phyloP scores from a whole-genome alignment of 2,113 vertebrate species.

The Dasyornis broadbenti region DNA sequence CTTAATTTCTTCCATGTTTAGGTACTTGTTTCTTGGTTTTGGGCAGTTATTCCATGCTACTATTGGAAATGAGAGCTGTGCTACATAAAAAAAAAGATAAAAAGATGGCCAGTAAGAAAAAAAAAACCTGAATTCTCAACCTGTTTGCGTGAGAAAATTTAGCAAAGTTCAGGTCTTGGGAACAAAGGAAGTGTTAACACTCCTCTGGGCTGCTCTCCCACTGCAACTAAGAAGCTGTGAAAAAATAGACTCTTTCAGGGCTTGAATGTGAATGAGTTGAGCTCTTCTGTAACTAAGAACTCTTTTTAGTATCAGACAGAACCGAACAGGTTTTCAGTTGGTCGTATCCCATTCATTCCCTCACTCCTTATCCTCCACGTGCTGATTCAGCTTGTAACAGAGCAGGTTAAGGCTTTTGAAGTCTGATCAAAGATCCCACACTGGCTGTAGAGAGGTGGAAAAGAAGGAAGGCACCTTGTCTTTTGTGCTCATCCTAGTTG shows the following conservation, averaged over 20 bases:
- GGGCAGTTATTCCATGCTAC: neutral
- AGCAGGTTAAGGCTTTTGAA: constrained; percentile 22
- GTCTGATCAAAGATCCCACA: constrained; percentile 36
- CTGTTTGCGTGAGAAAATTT: constrained; percentile 8
- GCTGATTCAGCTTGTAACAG: constrained; percentile 18
- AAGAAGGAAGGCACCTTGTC: neutral
- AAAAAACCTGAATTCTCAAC: neutral
- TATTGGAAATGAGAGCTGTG: neutral
- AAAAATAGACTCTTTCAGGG: constrained; percentile 30
- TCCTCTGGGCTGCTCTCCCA: constrained; percentile 12
- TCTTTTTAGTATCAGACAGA: constrained; percentile 28
- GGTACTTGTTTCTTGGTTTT: neutral
- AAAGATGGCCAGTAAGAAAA: neutral
- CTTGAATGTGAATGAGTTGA: constrained; percentile 33
- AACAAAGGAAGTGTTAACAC: constrained; percentile 26
- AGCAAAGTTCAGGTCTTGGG: neutral
- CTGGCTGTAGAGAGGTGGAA: neutral
- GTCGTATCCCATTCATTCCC: neutral
- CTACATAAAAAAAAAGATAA: neutral
- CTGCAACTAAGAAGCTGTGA: constrained; percentile 11
- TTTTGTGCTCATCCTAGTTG: neutral
- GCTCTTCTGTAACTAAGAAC: constrained; percentile 1
- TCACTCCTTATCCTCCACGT: neutral
- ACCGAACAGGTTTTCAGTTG: constrained; percentile 1
- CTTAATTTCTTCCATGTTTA: neutral